phyloP scores from a whole-genome alignment of 2,113 vertebrate species.

The Marcusenius ussheri region DNA sequence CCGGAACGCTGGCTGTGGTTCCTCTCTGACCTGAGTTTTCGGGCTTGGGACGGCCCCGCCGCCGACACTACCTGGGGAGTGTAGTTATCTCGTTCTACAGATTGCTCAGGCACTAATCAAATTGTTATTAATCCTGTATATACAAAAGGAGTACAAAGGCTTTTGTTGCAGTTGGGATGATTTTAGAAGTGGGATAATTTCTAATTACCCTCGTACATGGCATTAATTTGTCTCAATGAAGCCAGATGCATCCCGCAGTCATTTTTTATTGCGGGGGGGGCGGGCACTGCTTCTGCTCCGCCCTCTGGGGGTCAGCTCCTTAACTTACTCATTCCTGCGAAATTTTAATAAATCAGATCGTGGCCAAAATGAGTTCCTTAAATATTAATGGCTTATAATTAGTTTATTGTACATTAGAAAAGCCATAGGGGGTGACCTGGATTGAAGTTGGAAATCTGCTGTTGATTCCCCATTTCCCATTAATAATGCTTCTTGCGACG shows the following conservation, averaged over 20 bases:
- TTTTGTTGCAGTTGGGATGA: slow-evolving; percentile 34
- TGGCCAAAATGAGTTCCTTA: slow-evolving; percentile 61
- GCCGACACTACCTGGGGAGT: slow-evolving; percentile 1
- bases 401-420: slow-evolving; percentile 60
- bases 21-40: not conserved
- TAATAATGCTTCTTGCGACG: slow-evolving; percentile 61
- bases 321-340: slow-evolving; percentile 47
- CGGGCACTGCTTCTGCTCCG: slow-evolving; percentile 29
- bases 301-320: slow-evolving; percentile 51
- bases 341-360: slow-evolving; percentile 60
- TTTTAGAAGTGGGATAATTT: slow-evolving; percentile 40
- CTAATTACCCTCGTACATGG: slow-evolving; percentile 53
- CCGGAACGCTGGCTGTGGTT: not conserved
- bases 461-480: slow-evolving; percentile 43
- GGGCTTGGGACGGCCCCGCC: not conserved
- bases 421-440: slow-evolving; percentile 47
- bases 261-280: slow-evolving; percentile 49
- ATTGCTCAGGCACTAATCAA: slow-evolving; percentile 34
- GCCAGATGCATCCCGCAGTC: slow-evolving; percentile 50
- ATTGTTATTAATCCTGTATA: slow-evolving; percentile 27
- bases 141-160: slow-evolving; percentile 19
- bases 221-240: slow-evolving; percentile 64
- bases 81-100: slow-evolving; percentile 36
- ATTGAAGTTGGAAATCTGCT: slow-evolving; percentile 19
- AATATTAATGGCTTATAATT: slow-evolving; percentile 70